Evolutionary conservation across 2,113 vertebrate genomes (phyloP).

Genomic region (Amazona guildingii): DNA sequence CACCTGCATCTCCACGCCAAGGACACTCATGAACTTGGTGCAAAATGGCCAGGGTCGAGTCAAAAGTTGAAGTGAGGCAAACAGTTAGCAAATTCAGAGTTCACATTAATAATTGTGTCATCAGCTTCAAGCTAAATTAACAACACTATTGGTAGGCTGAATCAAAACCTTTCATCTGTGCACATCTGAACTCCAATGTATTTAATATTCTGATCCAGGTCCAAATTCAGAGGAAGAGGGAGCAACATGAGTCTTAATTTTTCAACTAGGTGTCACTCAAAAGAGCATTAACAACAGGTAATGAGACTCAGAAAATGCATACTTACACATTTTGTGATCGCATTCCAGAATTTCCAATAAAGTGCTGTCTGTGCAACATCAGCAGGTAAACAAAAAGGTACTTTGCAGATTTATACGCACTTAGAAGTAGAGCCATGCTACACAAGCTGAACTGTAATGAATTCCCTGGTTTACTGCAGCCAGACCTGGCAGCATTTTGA

Average conservation of each 20-base stretch:
- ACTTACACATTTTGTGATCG: neutral
- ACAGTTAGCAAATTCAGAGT: neutral
- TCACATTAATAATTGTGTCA: conserved; percentile 1
- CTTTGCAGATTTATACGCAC: neutral
- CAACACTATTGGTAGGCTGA: neutral
- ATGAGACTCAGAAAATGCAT: conserved; percentile 17
- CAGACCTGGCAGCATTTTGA: neutral
- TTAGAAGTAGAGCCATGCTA: neutral
- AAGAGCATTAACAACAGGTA: conserved; percentile 11
- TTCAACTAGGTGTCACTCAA: conserved; percentile 4
- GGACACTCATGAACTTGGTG: neutral
- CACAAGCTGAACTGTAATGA: conserved; percentile 4
- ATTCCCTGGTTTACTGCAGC: neutral
- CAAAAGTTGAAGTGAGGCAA: neutral
- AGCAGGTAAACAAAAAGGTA: conserved; percentile 10
- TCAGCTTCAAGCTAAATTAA: conserved; percentile 16
- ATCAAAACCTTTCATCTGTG: neutral
- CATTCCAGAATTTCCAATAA: conserved; percentile 2
- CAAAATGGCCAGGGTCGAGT: neutral
- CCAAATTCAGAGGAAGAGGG: neutral
- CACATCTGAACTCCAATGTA: neutral
- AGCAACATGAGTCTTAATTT: neutral
- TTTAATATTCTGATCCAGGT: conserved; percentile 36
- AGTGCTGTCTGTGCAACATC: conserved; percentile 21
- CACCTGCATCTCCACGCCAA: neutral